These are phyloP conservation scores for Andricus quercusramuli DNA, from an alignment of 2,888 invertebrate species.

Conservation along the genomic window DNA sequence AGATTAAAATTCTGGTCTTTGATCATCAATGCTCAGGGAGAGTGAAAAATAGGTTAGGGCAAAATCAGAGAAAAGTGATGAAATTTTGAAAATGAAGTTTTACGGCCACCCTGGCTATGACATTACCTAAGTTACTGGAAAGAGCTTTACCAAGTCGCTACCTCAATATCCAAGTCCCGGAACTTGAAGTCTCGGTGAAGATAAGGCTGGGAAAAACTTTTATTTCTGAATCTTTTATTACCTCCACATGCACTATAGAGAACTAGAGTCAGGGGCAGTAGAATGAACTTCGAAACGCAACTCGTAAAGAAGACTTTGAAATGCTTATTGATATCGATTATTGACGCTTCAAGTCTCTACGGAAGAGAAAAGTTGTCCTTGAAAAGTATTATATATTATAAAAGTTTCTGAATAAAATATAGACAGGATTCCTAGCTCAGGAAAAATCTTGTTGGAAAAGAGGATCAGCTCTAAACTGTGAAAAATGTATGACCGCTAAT, in stretches of 20 bases:
- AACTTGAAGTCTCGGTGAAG: neutral
- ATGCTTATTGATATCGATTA: conserved; percentile 22
- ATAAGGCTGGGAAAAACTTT: conserved; percentile 8
- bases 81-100: too few species aligned
- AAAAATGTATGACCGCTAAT: too few species aligned
- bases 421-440: too few species aligned
- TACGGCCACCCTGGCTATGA: neutral
- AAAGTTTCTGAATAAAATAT: conserved; percentile 20
- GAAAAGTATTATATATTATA: neutral
- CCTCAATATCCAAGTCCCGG: neutral
- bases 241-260: neutral
- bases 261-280: conserved; percentile 5
- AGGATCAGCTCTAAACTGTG: too few species aligned
- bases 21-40: too few species aligned
- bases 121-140: conserved; percentile 1
- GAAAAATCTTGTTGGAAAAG: too few species aligned
- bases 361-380: conserved; percentile 32
- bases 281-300: conserved; percentile 19
- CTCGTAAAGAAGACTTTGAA: conserved; percentile 28
- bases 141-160: neutral
- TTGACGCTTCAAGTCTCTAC: neutral
- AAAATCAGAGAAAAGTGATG: too few species aligned
- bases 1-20: too few species aligned
- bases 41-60: too few species aligned
- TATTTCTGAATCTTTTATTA: conserved; percentile 1